Percentiles rank a stretch among this genome's conserved stretches.
Evolutionary conservation across 1,140 invertebrate genomes (phyloP).

Genomic region (Psix sp.): DNA sequence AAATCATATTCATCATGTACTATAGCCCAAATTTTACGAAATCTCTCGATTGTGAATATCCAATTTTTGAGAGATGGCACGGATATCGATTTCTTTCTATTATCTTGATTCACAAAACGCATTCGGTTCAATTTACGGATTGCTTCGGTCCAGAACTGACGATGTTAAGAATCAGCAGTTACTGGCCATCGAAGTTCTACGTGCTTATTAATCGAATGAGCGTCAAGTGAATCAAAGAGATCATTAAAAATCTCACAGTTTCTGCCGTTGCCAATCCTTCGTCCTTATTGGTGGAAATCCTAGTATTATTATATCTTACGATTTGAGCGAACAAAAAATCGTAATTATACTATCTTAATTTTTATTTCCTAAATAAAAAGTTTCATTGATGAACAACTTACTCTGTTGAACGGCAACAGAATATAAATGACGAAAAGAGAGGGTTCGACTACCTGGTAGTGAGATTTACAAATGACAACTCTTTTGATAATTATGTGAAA

Average conservation of each 20-base stretch:
- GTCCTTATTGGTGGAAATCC: no score
- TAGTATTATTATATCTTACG: not conserved
- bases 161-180: not conserved
- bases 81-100: not conserved
- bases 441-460: no score
- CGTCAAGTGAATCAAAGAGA: slow-evolving; percentile 16
- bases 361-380: not conserved
- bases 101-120: slow-evolving; percentile 1
- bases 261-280: no score
- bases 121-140: not conserved
- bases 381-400: not conserved
- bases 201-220: not conserved
- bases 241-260: slow-evolving; percentile 9
- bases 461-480: no score
- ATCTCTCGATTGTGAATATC: not conserved
- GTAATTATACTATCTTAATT: no score
- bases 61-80: slow-evolving; percentile 14
- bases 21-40: not conserved
- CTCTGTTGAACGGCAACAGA: no score
- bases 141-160: slow-evolving; percentile 3
- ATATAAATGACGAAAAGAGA: no score
- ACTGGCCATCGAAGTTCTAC: slow-evolving; percentile 1
- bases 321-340: not conserved
- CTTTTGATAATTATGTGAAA: no score
- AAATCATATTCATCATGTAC: not conserved